phyloP scores from a whole-genome alignment of 2,113 vertebrate genomes.

The Ondatra zibethicus region DNA sequence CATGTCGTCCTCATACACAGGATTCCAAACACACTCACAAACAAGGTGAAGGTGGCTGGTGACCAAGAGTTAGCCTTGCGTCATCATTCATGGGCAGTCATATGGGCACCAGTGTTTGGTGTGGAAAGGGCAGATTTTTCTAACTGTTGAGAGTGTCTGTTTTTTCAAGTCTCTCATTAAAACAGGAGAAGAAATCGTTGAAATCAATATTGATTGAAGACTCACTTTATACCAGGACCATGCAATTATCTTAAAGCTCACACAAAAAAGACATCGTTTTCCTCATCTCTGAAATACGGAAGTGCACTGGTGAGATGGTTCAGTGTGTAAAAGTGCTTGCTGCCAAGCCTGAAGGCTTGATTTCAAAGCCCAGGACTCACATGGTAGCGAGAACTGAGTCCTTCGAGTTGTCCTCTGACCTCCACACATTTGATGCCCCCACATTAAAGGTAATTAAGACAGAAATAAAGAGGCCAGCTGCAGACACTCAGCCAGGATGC shows the following conservation, averaged over 20 bases:
- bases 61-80: neutral
- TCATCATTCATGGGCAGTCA: too few relatives aligned
- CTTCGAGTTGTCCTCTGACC: neutral
- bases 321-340: too few relatives aligned
- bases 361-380: neutral
- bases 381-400: neutral
- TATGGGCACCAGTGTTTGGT: neutral
- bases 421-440: neutral
- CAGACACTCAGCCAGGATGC: neutral
- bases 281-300: neutral
- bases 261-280: neutral
- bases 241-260: slow-evolving; percentile 13
- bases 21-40: neutral
- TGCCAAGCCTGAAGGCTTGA: neutral
- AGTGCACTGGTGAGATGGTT: too few relatives aligned
- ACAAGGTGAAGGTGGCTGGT: neutral
- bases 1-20: neutral
- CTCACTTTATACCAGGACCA: slow-evolving; percentile 17
- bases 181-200: slow-evolving; percentile 2
- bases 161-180: neutral
- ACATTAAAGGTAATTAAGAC: neutral
- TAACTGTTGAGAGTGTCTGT: neutral
- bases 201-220: slow-evolving; percentile 54
- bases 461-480: neutral
- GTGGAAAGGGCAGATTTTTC: neutral